Conservation (phyloP, 2,888 invertebrate species). For the Eurytoma californica region DNA sequence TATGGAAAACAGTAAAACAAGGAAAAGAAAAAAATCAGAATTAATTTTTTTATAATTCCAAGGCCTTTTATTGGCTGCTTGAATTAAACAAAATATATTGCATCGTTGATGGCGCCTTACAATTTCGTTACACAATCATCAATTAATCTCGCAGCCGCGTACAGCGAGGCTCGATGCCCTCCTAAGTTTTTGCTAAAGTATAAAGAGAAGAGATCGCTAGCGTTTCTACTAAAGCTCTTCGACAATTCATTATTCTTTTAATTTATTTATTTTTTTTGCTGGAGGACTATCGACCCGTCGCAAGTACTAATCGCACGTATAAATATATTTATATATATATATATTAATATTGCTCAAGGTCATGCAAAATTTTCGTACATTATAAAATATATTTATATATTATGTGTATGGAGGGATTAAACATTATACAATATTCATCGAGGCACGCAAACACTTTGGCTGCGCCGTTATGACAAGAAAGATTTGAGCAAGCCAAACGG, state of each 20-base stretch:
- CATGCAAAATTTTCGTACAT: constrained; percentile 69
- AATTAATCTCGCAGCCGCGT: constrained; percentile 59
- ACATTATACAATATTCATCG: constrained; percentile 54
- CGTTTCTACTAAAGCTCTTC: constrained; percentile 50
- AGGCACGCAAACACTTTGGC: constrained; percentile 51
- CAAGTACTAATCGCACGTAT: constrained; percentile 55
- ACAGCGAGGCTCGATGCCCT: constrained; percentile 47
- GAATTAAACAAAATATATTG: constrained; percentile 71
- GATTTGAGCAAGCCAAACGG: constrained; percentile 49
- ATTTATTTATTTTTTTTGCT: constrained; percentile 16
- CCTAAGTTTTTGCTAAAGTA: constrained; percentile 47
- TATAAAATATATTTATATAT: constrained; percentile 67
- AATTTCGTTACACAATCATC: constrained; percentile 65
- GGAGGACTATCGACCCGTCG: constrained; percentile 41
- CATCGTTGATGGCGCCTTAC: constrained; percentile 68
- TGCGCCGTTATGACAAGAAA: constrained; percentile 50
- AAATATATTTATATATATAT: constrained; percentile 65
- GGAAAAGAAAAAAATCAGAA: constrained; percentile 29
- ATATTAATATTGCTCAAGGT: constrained; percentile 72
- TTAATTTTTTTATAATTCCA: constrained; percentile 51
- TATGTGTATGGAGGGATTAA: constrained; percentile 68
- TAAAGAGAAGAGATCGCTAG: constrained; percentile 57
- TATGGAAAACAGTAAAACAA: neutral
- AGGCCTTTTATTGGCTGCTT: constrained; percentile 63
- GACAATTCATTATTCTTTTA: constrained; percentile 9